Evolutionary conservation across 1,140 invertebrate genomes (phyloP).

Genomic region (Magallana gigas): DNA sequence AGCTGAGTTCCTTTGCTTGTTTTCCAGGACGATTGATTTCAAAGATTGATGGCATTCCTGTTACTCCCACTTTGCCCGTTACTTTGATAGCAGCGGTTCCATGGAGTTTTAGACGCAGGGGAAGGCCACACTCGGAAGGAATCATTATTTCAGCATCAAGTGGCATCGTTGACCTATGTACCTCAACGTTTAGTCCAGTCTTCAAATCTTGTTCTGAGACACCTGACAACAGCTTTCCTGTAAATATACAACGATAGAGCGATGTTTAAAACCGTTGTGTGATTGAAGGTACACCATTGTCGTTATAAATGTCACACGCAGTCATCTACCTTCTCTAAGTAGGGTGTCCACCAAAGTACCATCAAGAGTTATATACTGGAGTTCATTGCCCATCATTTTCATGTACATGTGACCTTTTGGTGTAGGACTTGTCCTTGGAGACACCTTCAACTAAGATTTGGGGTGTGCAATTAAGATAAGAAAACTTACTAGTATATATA

Average conservation of each 20-base stretch:
- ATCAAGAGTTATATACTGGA: conserved; percentile 52
- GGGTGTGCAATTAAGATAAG: too few relatives aligned
- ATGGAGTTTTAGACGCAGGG: conserved; percentile 42
- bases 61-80: conserved; percentile 28
- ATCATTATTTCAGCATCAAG: conserved; percentile 40
- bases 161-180: conserved; percentile 36
- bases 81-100: conserved; percentile 39
- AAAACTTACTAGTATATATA: too few relatives aligned
- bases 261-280: too few relatives aligned
- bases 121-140: conserved; percentile 50
- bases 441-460: conserved; percentile 56
- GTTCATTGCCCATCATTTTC: conserved; percentile 63
- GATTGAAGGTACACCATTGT: neutral
- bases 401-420: conserved; percentile 58
- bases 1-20: neutral
- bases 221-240: neutral
- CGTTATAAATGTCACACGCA: neutral
- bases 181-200: conserved; percentile 11
- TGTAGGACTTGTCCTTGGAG: conserved; percentile 44
- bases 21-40: conserved; percentile 24
- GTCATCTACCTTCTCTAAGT: neutral
- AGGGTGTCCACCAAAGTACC: neutral
- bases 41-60: conserved; percentile 26
- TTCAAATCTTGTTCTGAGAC: neutral
- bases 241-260: too few relatives aligned